Evolutionary conservation across 2,888 invertebrate species (phyloP), one percentile per base, ranked within the genome.

Genomic region (Parnassius mnemosyne): DNA sequence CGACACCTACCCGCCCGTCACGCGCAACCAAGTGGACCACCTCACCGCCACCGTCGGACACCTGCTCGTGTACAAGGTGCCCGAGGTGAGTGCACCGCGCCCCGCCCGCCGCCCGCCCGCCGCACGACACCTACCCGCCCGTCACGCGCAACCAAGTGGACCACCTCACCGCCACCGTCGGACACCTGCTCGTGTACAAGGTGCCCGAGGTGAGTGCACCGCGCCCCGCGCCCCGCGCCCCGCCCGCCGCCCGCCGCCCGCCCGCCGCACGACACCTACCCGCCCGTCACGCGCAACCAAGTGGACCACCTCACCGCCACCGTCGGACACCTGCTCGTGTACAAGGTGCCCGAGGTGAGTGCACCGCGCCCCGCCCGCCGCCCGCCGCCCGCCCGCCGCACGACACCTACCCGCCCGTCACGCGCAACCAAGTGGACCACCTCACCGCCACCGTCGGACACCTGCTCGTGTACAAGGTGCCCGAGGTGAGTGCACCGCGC

Each of bases 351-450:
- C 10, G 94, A 95, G 81, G 95, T 95, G 80, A 87, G 92, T 78
- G 34, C 46, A 10, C 46, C 12, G 7, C 46, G 16, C 46, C 25
- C 25, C 25, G 25, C 25, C 2, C 3, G 2, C 25, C 16, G 16
- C 16, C 16, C 16, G 16, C 46, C 12, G 7, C 46, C 46, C 3
- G 46, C 46, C 11, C 46, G 76, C 93, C 46, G n/a, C 46, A 11
- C n/a, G 46, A 46, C 46, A 46, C 46, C 46, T 46, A 46, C 46
- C 46, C 95, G 61, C 97, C 98, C 3, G 92, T 95, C 73, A 93
- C 96, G 3, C 92, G 97, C 66, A 97, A 97, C 88, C 96, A 96
- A 76, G 95, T 98, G 41, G 96, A 97, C 88, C 94, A 94, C 65
- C 93, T 98, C 61, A 95, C 95, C 66, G 97, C 97, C 52, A 95